Conservation (phyloP, 2,888 invertebrate species). For the Lasioglossum oenotherae region DNA sequence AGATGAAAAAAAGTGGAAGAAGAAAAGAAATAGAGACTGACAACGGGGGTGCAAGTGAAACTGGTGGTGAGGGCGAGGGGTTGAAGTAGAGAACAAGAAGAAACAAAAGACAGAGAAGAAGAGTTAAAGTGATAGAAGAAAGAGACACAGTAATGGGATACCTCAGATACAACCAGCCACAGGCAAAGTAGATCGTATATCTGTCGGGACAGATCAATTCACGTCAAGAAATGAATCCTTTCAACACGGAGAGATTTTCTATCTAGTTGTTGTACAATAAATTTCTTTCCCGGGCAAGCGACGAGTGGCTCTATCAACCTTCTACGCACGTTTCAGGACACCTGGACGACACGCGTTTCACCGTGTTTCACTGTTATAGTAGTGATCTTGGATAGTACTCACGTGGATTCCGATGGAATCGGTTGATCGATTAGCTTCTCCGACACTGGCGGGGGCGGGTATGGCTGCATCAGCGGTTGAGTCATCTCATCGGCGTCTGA, state of each 20-base stretch:
- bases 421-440: slow-evolving; percentile 90
- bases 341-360: neutral
- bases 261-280: slow-evolving; percentile 39
- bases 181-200: slow-evolving; percentile 90
- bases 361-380: neutral
- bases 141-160: slow-evolving; percentile 82
- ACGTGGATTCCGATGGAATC: slow-evolving; percentile 92
- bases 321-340: slow-evolving; percentile 56
- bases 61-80: neutral
- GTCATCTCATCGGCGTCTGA: slow-evolving; percentile 78
- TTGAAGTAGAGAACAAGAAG: slow-evolving; percentile 28
- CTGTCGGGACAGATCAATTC: slow-evolving; percentile 73
- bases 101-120: slow-evolving; percentile 22
- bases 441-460: slow-evolving; percentile 88
- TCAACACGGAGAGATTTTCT: slow-evolving; percentile 49
- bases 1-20: neutral
- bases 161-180: slow-evolving; percentile 94
- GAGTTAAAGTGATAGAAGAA: slow-evolving; percentile 59
- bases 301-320: slow-evolving; percentile 63
- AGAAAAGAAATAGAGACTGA: neutral
- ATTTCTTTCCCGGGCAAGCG: slow-evolving; percentile 61
- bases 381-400: slow-evolving; percentile 84
- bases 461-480: slow-evolving; percentile 87
- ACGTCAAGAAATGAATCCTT: slow-evolving; percentile 63
- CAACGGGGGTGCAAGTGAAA: slow-evolving; percentile 14